Base-by-base conservation (phyloP, 2,888 invertebrate genomes). In the Candidula unifasciata region DNA sequence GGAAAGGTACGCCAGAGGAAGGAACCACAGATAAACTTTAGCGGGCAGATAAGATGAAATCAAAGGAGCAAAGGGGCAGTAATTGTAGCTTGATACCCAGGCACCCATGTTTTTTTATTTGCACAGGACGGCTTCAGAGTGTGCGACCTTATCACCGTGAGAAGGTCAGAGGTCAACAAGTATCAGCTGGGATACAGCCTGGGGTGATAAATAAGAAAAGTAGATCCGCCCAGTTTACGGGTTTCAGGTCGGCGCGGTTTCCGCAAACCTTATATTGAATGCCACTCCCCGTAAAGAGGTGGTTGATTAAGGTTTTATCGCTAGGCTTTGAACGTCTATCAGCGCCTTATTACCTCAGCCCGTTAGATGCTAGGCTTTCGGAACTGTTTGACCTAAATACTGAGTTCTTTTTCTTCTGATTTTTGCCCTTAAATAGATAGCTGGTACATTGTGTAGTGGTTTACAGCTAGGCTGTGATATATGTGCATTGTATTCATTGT, bases 121-220 rank as follows among this genome's bases (percentile, higher is more conserved):
- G 35, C n/a, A 71, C 69, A 60, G 66, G 78, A 71, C 78, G 78
- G 78, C 78, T 57, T n/a, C 60, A 54, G 33, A 71, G 83, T 37
- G 27, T 44, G 27, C 68, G 83, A 83, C 83, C 83, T 83, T 83
- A 83, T 83, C 83, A 71, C 83, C 83, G 79, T 83, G 79, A 79
- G 83, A 79, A 84, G 83, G 83, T 79, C 83, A 73, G 33, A 84
- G 83, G 83, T 79, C 83, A 84, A 84, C 79, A 80, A 79, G 79
- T 84, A 84, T 84, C 83, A 71, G 83, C 83, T 84, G 79, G 69
- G 80, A 79, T 60, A 35, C 64, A 64, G 77, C 79, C 64, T 27
- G n/a, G 37, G 78, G 83, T 78, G 57, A 83, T 83, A 83, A 83
- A 83, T 71, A 78, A 68, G 78, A 37, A 52, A 68, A 52, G 66